phyloP scores from a whole-genome alignment of 1,140 invertebrate species.

The Drosophila watanabei region DNA sequence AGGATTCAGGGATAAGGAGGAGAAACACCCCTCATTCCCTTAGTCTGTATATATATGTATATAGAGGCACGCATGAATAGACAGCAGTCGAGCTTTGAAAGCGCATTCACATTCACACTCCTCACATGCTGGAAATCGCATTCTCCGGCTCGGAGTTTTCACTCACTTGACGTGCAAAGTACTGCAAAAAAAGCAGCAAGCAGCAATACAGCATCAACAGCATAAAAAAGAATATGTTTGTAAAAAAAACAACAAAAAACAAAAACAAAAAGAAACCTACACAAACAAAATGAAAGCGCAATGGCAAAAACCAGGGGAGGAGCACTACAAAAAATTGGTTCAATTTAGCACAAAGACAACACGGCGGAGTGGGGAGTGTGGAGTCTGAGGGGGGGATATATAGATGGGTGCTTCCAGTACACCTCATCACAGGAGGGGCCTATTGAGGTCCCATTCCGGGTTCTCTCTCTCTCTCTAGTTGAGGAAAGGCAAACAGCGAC shows the following conservation, averaged over 20 bases:
- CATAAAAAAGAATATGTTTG: conserved; percentile 65
- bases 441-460: conserved; percentile 57
- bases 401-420: conserved; percentile 19
- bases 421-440: conserved; percentile 48
- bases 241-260: conserved; percentile 35
- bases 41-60: neutral
- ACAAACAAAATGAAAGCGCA: conserved; percentile 77
- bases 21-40: too few species aligned
- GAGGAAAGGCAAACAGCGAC: conserved; percentile 64
- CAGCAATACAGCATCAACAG: conserved; percentile 12
- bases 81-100: conserved; percentile 64
- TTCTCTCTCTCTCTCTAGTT: conserved; percentile 31
- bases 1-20: neutral
- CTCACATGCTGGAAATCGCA: conserved; percentile 38
- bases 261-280: conserved; percentile 31
- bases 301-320: conserved; percentile 47
- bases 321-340: conserved; percentile 73
- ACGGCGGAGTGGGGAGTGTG: conserved; percentile 30
- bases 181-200: conserved; percentile 58
- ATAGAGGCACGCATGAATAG: conserved; percentile 71
- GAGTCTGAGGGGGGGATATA: conserved; percentile 19
- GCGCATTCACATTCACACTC: conserved; percentile 66
- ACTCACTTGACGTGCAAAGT: conserved; percentile 81
- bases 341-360: conserved; percentile 80
- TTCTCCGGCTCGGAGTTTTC: conserved; percentile 60